phyloP scores from a whole-genome alignment of 1,140 invertebrate genomes.

The Drepana arcuata region DNA sequence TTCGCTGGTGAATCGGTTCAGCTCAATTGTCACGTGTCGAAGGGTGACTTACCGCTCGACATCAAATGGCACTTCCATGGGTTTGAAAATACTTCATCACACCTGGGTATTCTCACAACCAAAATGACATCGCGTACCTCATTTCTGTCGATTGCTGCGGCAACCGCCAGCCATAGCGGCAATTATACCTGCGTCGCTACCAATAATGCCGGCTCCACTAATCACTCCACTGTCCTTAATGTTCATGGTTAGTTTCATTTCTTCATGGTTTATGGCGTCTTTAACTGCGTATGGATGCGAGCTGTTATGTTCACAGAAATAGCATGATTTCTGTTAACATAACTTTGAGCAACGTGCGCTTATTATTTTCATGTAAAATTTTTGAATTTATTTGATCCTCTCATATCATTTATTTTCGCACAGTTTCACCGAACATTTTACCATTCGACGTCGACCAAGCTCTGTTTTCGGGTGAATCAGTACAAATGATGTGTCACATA shows the following conservation, averaged over 20 bases:
- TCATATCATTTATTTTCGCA: constrained; percentile 29
- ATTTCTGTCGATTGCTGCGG: constrained; percentile 83
- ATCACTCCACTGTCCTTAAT: constrained; percentile 78
- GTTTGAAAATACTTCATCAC: constrained; percentile 73
- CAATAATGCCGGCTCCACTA: constrained; percentile 81
- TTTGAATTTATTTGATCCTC: constrained; percentile 29
- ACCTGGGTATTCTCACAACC: constrained; percentile 80
- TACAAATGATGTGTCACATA: constrained; percentile 82
- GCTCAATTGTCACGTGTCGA: constrained; percentile 82
- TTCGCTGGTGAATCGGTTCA: constrained; percentile 86
- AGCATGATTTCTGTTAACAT: constrained; percentile 53
- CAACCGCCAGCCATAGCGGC: constrained; percentile 82
- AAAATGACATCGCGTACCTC: constrained; percentile 84
- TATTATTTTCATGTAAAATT: constrained; percentile 28
- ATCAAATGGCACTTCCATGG: constrained; percentile 86
- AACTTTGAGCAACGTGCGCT: constrained; percentile 33
- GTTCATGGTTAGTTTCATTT: constrained; percentile 79
- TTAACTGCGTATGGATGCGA: constrained; percentile 25
- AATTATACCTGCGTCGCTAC: constrained; percentile 86
- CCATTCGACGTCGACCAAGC: constrained; percentile 78
- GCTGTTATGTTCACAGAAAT: constrained; percentile 36
- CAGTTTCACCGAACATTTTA: constrained; percentile 78
- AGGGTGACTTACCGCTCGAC: constrained; percentile 83
- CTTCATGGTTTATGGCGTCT: constrained; percentile 23
- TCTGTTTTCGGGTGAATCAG: constrained; percentile 80